Evolutionary conservation across 2,113 vertebrate genomes (phyloP), one percentile per base, ranked within the genome.

Genomic region (Boleophthalmus pectinirostris): DNA sequence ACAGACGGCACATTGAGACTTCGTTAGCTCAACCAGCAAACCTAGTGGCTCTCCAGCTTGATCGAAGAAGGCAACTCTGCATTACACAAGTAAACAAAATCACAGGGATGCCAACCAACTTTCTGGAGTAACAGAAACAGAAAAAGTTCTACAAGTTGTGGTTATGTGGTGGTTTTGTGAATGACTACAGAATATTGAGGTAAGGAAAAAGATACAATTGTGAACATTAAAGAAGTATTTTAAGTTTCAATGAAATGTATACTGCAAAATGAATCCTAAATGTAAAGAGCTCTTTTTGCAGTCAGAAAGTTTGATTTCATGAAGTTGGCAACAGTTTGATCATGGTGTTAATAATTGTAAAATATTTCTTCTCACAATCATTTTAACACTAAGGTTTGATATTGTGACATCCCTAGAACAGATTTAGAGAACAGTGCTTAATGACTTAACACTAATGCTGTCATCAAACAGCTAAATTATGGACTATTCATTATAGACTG

Each of bases 1-100:
- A 87, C 88, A 89, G 85, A 86, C 80, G 68, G 80, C 84, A 85
- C 79, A 71, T 81, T 75, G 83, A 88, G 87, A 85, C 88, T 88
- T 89, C 68, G 84, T 90, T 89, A 90, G 85, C 75, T 57, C 75
- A 78, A 74, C 75, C 80, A 80, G 38, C 79, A 78, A 75, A 78
- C 81, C 83, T 73, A 75, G 78, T 70, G 68, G 51, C 68, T 84
- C 81, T 78, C 78, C 74, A 90, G 77, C 74, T 79, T 77, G 89
- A 88, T 87, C 73, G 74, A 88, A 83, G 63, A 7, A 74, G 85
- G 70, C 69, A 76, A 58, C 87, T 82, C 81, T 82, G 78, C 74
- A 75, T 81, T 75, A 79, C 71, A 81, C 47, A 56, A 75, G 82
- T 80, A 88, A 90, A 90, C 75, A 86, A 84, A 90, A 87, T 87